Base-by-base conservation (phyloP, 2,888 invertebrate species). In the Eledona agricola region DNA sequence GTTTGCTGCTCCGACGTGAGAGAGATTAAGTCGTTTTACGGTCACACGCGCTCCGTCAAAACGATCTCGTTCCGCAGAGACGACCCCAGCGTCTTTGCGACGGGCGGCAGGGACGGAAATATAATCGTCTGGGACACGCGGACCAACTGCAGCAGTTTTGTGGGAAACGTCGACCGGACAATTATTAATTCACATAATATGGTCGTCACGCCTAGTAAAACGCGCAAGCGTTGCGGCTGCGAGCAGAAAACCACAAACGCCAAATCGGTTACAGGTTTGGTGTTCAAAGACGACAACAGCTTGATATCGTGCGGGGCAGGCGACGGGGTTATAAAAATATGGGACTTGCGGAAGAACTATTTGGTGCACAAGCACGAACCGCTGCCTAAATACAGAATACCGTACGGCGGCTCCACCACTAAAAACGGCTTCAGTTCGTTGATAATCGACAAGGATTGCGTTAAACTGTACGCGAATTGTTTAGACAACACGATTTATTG, bases 401-500 rank as follows among this genome's bases (percentile, higher is more conserved):
- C 88, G 0, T 91, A 92, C 72, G 81, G 84, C 20, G 91, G 92
- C 3, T 79, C 79, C 52, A 88, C 87, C 9, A 82, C 85, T 1
- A 81, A 82, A 65, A 84, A 83, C 59, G 91, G 90, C 0, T 91
- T 88, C 72, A 89, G 93, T 3, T 89, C 89, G 69, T 77, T 96
- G 5, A 75, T 87, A 9, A 79, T 93, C 51, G 89, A 93, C 72
- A 84, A 85, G 4, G 79, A 83, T 1, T 78, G 85, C 13, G 78
- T 84, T 19, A 81, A 83, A 12, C 75, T 95, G 2, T 95, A 89
- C 77, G 94, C 91, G 3, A 93, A 87, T 74, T 93, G 93, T 74
- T 88, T 92, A 81, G 93, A 94, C 73, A 86, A 88, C 70, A 84
- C 84, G 31, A 89, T 96, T 54, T 94, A 94, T 72, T 86, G 89